Percentiles rank a stretch among this genome's conserved stretches.
phyloP scores from a whole-genome alignment of 2,797 vertebrate genomes.

The Intellagama lesueurii region DNA sequence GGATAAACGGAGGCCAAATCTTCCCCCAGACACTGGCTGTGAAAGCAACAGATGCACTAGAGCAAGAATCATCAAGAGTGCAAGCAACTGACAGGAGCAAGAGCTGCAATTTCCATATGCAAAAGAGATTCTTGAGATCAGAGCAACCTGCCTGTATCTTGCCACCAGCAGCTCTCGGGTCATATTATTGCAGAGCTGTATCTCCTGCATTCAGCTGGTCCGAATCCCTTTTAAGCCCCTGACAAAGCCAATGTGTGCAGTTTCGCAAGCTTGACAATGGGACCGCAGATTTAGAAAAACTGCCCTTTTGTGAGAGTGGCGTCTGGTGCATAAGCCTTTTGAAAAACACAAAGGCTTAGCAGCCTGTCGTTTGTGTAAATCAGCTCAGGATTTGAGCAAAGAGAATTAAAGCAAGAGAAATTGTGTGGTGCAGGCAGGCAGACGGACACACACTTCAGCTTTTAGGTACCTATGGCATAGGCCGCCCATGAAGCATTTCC shows the following conservation, averaged over 20 bases:
- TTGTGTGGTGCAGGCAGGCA: not conserved
- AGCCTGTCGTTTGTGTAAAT: constrained; percentile 28
- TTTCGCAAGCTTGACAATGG: constrained; percentile 53
- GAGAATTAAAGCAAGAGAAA: not conserved
- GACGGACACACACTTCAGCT: not conserved
- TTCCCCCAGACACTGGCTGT: not conserved
- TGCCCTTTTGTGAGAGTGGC: constrained; percentile 38
- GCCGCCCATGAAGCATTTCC: not conserved
- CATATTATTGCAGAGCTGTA: constrained; percentile 22
- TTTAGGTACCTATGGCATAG: not conserved
- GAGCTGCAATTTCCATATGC: not conserved
- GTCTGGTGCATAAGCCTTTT: constrained; percentile 48
- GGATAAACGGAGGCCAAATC: not conserved
- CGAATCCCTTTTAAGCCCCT: constrained; percentile 66
- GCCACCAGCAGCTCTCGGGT: not conserved
- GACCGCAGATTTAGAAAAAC: constrained; percentile 37
- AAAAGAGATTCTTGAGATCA: not conserved
- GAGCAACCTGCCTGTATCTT: rapidly evolving
- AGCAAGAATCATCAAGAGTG: not conserved
- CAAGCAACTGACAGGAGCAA: not conserved
- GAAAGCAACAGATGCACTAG: not conserved
- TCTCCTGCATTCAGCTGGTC: constrained; percentile 42
- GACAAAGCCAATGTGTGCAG: constrained; percentile 55
- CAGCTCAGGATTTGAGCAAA: constrained; percentile 17
- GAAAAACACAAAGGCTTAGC: constrained; percentile 12